Percentiles rank a stretch among this genome's conserved stretches.
phyloP scores from a whole-genome alignment of 2,888 invertebrate species.

The Polylopha cassiicola region DNA sequence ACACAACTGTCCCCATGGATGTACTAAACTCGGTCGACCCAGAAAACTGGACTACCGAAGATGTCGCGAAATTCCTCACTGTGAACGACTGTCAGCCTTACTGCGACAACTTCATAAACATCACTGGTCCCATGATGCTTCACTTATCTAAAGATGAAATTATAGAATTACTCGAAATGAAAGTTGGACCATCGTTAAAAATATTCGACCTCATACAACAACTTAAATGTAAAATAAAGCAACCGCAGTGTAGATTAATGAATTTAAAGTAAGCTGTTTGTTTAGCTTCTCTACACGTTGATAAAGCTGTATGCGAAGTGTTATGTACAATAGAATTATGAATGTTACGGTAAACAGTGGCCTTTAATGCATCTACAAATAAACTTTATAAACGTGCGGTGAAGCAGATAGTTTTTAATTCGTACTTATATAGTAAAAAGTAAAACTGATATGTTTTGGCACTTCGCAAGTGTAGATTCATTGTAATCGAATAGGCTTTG shows the following conservation, averaged over 20 bases:
- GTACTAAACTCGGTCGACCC: slow-evolving; percentile 71
- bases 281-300: too few species aligned
- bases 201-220: slow-evolving; percentile 95
- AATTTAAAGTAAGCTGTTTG: slow-evolving; percentile 41
- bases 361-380: slow-evolving; percentile 21
- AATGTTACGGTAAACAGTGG: slow-evolving; percentile 16
- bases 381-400: slow-evolving; percentile 12
- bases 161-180: slow-evolving; percentile 91
- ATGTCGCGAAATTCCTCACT: slow-evolving; percentile 92
- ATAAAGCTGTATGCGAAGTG: too few species aligned
- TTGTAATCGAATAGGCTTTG: slow-evolving; percentile 9
- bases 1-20: slow-evolving; percentile 70
- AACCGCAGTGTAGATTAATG: slow-evolving; percentile 78
- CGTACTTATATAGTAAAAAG: too few species aligned
- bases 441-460: slow-evolving; percentile 1
- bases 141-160: slow-evolving; percentile 93
- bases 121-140: slow-evolving; percentile 89
- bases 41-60: slow-evolving; percentile 84
- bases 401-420: neutral
- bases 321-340: too few species aligned
- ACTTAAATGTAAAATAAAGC: slow-evolving; percentile 89
- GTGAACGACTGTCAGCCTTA: slow-evolving; percentile 90
- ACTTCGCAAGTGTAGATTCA: slow-evolving; percentile 8
- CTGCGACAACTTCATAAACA: slow-evolving; percentile 81
- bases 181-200: slow-evolving; percentile 96